Base-by-base conservation (phyloP, 2,113 vertebrate species). In the Recurvirostra avosetta region DNA sequence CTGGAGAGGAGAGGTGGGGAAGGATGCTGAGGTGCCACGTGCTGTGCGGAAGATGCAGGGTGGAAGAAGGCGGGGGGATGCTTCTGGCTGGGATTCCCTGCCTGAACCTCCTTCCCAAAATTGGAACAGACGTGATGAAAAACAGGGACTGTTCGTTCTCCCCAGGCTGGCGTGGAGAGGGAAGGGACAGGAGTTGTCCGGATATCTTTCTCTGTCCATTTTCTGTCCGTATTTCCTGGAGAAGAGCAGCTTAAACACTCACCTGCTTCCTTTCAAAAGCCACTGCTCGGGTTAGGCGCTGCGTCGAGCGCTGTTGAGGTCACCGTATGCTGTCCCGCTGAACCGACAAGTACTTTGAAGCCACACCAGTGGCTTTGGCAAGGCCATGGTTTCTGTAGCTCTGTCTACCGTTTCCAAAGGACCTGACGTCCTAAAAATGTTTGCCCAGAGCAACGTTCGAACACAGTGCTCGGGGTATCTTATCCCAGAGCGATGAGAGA, bases 201-300 rank as follows among this genome's bases (percentile, higher is more conserved):
- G 22, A 10, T 71, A 52, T 52, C 20, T 87, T 17, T 87, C 50
- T 65, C 36, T 68, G 43, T 74, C 55, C 1, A 0, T 79, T 88
- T 92, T 86, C 82, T 63, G 27, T 36, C 72, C 0, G 0, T 56
- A 0, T 63, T 81, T 63, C 36, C 40, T 65, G 83, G 65, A 84
- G 82, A 47, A 71, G 73, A 61, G 38, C 85, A 59, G 58, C 29
- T 47, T 43, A 36, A 36, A 25, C 38, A 27, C 55, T 15, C 30
- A 1, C 14, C n/a, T 50, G n/a, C 38, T 92, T 56, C 75, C 61
- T 77, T 71, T 7, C n/a, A 27, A 52, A 79, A 93, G 82, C 63
- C 52, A 7, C 52, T 8, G 55, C 66, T 52, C 0, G 1, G 73
- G 43, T 8, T 32, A 0, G 0, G 1, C 49, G 72, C 55, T 25